These are phyloP conservation scores for Papilio gigon DNA, from an alignment of 2,888 invertebrate species.

Conservation along the genomic window DNA sequence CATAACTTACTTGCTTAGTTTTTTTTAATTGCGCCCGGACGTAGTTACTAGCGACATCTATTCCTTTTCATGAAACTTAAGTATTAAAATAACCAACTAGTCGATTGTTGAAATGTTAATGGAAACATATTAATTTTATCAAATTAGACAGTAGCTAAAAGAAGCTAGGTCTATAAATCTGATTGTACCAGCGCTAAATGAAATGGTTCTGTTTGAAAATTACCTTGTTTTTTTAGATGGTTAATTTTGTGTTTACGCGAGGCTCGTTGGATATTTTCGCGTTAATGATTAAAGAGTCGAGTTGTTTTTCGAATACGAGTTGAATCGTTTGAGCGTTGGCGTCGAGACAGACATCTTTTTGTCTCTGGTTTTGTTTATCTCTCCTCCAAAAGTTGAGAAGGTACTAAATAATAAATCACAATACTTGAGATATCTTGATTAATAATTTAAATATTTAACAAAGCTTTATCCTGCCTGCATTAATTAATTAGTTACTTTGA, in stretches of 20 bases:
- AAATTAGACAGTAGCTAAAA: constrained; percentile 57
- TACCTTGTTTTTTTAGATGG: constrained; percentile 66
- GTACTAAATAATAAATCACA: no score
- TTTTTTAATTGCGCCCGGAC: no score
- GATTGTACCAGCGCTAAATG: constrained; percentile 68
- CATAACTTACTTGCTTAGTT: no score
- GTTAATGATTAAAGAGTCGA: constrained; percentile 22
- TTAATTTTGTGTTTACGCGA: constrained; percentile 16
- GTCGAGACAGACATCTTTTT: constrained; percentile 3
- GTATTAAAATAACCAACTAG: neutral
- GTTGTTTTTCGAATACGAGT: neutral
- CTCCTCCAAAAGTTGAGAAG: no score
- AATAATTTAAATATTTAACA: no score
- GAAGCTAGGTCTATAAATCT: constrained; percentile 68
- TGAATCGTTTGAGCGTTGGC: constrained; percentile 20
- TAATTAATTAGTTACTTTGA: no score
- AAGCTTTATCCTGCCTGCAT: no score
- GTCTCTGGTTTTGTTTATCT: constrained; percentile 25
- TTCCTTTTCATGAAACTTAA: neutral
- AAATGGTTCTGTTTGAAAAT: constrained; percentile 65
- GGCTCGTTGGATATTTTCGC: constrained; percentile 33
- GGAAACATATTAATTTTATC: constrained; percentile 57
- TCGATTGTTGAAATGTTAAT: constrained; percentile 14
- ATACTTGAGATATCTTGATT: no score
- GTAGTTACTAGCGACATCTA: no score